Conservation (phyloP, 2,797 vertebrate species). For the Morelia viridis region DNA sequence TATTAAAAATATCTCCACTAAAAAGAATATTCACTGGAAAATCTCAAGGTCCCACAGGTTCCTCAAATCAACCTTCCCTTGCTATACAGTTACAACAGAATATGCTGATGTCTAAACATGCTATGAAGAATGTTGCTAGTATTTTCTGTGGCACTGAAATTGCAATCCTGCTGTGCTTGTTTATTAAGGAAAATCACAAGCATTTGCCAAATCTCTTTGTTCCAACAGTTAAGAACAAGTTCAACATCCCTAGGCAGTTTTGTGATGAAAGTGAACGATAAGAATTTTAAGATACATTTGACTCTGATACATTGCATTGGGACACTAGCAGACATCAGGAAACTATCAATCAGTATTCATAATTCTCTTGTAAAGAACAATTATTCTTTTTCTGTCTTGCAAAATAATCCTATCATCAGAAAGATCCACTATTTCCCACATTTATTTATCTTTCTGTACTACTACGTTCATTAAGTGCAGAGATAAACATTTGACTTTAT, state of each 20-base stretch:
- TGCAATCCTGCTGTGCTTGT: constrained; percentile 52
- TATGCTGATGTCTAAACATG: constrained; percentile 54
- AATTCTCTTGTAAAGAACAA: constrained; percentile 10
- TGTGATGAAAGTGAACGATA: constrained; percentile 38
- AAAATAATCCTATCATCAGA: constrained; percentile 29
- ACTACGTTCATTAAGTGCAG: constrained; percentile 45
- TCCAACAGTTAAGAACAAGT: constrained; percentile 54
- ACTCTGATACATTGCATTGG: constrained; percentile 3
- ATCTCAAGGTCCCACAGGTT: background rate
- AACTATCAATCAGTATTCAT: constrained; percentile 1
- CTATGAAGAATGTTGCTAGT: constrained; percentile 48
- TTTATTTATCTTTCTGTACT: constrained; percentile 47
- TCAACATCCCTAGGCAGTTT: constrained; percentile 28
- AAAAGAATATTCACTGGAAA: constrained; percentile 16
- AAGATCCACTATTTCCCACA: constrained; percentile 25
- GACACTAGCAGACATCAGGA: constrained; percentile 28
- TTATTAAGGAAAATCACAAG: constrained; percentile 59
- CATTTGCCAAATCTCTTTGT: constrained; percentile 54
- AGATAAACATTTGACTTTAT: constrained; percentile 41
- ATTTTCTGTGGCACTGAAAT: constrained; percentile 58
- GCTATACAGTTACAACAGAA: constrained; percentile 42
- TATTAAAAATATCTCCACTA: constrained; percentile 7
- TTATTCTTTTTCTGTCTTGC: background rate
- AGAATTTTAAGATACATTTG: constrained; percentile 11
- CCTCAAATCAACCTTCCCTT: constrained; percentile 28